These are phyloP conservation scores for Allobates femoralis DNA, from an alignment of 2,797 vertebrate species.

Conservation along the genomic window DNA sequence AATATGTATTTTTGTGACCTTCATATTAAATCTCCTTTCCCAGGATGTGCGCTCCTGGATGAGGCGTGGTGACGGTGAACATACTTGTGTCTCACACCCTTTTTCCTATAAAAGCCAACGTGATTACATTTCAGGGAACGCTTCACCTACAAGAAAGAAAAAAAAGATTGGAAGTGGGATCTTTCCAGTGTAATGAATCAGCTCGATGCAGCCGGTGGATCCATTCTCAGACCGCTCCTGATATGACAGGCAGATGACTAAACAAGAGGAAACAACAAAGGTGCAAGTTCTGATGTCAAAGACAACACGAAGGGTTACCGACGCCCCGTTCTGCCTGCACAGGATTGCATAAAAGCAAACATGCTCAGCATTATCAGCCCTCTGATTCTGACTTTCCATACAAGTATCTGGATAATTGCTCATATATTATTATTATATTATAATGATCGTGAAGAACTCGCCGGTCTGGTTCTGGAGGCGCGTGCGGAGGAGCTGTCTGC, in stretches of 20 bases:
- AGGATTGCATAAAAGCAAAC: conserved; percentile 3
- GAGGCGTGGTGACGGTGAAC: conserved; percentile 12
- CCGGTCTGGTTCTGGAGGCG: conserved; percentile 43
- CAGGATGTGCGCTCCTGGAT: not conserved
- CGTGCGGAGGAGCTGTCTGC: not conserved
- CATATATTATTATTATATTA: conserved; percentile 24
- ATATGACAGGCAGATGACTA: conserved; percentile 55
- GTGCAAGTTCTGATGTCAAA: conserved; percentile 15
- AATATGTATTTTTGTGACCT: not conserved
- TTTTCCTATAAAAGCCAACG: not conserved
- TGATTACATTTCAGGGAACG: conserved; percentile 43
- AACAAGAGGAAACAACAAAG: conserved; percentile 2
- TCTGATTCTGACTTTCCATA: not conserved
- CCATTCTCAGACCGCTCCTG: conserved; percentile 43
- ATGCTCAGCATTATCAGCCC: not conserved
- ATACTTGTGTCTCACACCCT: conserved; percentile 42
- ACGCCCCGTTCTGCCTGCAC: not conserved
- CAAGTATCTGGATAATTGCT: conserved; percentile 30
- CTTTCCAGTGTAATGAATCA: conserved; percentile 41
- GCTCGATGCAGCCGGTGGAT: conserved; percentile 4
- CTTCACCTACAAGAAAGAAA: not conserved
- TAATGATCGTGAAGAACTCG: conserved; percentile 43
- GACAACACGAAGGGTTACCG: not conserved
- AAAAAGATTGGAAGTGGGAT: conserved; percentile 24
- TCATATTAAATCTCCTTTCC: not conserved